Percentiles rank a stretch among this genome's conserved stretches.
phyloP scores from a whole-genome alignment of 2,113 vertebrate species.

The Phylloscopus whistleri region DNA sequence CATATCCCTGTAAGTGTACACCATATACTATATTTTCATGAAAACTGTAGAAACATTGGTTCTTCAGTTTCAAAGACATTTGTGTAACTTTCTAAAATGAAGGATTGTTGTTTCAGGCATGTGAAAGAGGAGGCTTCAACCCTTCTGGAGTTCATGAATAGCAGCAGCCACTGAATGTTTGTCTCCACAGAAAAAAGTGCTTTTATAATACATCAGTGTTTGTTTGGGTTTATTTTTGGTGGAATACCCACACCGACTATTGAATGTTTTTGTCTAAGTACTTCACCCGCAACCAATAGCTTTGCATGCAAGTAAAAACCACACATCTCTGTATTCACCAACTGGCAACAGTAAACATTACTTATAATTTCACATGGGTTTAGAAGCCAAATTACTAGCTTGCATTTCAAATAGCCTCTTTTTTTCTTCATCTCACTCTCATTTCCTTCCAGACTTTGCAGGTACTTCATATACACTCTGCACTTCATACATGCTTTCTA shows the following conservation, averaged over 20 bases:
- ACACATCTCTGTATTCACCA: conserved; percentile 14
- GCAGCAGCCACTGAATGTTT: neutral
- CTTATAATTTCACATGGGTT: conserved; percentile 29
- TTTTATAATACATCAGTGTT: neutral
- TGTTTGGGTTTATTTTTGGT: conserved; percentile 56
- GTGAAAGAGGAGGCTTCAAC: neutral
- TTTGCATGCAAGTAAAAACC: conserved; percentile 43
- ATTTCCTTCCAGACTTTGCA: neutral
- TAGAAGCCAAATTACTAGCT: conserved; percentile 38
- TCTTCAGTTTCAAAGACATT: neutral
- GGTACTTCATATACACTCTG: neutral
- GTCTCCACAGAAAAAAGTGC: neutral
- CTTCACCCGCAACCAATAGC: conserved; percentile 7
- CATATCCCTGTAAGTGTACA: neutral
- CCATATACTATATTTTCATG: neutral
- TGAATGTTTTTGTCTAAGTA: conserved; percentile 38
- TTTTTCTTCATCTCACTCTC: neutral
- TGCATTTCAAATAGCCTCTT: neutral
- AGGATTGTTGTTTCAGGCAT: neutral
- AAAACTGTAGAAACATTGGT: neutral
- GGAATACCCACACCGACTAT: neutral
- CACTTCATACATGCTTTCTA: neutral
- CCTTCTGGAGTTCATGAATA: neutral
- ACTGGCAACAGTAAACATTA: conserved; percentile 39
- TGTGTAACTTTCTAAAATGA: neutral